Evolutionary conservation across 1,140 invertebrate genomes (phyloP), one percentile per base, ranked within the genome.

Genomic region (Aphelenchoides fujianensis): DNA sequence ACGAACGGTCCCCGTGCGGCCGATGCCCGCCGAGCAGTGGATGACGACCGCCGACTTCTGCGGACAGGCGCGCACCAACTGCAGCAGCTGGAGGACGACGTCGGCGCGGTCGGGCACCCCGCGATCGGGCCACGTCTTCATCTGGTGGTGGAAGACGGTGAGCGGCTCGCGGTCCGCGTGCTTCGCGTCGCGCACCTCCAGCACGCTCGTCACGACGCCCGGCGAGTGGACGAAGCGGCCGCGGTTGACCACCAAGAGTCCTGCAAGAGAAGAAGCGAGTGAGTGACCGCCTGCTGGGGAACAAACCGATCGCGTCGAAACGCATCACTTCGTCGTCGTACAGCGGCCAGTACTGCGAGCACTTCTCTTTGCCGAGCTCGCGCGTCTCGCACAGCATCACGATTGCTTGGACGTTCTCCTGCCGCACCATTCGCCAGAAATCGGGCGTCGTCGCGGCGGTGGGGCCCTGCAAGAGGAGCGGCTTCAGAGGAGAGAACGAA

Each of bases 331-430:
- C 5, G 7, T 34, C 37, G 12, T 53, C 52, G 2, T 23, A 61
- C 12, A 66, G 63, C n/a, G 68, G 68, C 68, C 61, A 69, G 28
- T 69, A 70, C 41, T 69, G 59, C 37, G 32, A 31, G 48, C 64
- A 68, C 54, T 69, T 69, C 28, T 27, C n/a, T n/a, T n/a, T n/a
- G n/a, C n/a, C n/a, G n/a, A n/a, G n/a, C n/a, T n/a, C n/a, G n/a
- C n/a, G n/a, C n/a, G n/a, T n/a, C n/a, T n/a, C n/a, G n/a, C n/a
- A n/a, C n/a, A n/a, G n/a, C n/a, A n/a, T n/a, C n/a, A n/a, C n/a
- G n/a, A n/a, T n/a, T n/a, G n/a, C n/a, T n/a, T n/a, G n/a, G n/a
- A n/a, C n/a, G n/a, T n/a, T n/a, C n/a, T n/a, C n/a, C n/a, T n/a
- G n/a, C n/a, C n/a, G n/a, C n/a, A n/a, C n/a, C n/a, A n/a, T n/a